These are phyloP conservation scores for Sus cebifrons DNA, from an alignment of 2,797 vertebrate genomes.

Conservation along the genomic window DNA sequence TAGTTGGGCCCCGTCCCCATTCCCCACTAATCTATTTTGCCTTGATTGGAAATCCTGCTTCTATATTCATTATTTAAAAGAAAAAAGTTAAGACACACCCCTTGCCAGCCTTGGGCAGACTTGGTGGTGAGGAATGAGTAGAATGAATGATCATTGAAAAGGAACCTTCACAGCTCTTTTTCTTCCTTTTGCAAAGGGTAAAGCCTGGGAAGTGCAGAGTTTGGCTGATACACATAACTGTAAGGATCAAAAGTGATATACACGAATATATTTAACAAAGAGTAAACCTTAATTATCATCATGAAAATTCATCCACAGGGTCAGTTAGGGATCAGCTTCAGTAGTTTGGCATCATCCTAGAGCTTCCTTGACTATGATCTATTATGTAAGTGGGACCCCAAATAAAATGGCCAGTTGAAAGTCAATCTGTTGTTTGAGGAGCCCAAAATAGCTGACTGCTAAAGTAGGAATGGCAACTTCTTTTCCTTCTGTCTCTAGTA, in stretches of 20 bases:
- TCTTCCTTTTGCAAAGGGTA: background rate
- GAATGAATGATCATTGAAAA: background rate
- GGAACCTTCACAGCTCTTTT: background rate
- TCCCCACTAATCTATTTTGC: background rate
- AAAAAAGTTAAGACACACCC: background rate
- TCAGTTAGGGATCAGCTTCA: background rate
- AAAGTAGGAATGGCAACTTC: background rate
- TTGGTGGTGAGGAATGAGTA: background rate
- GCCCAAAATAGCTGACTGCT: background rate
- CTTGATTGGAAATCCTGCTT: background rate
- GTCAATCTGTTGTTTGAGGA: background rate
- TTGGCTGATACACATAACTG: background rate
- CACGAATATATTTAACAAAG: background rate
- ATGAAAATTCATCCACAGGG: background rate
- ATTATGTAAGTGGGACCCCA: background rate
- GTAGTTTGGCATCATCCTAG: background rate
- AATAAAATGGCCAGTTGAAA: background rate
- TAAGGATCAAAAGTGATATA: background rate
- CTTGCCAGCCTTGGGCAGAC: background rate
- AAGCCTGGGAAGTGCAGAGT: background rate
- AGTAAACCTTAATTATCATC: background rate
- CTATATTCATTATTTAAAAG: background rate
- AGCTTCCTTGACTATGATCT: background rate
- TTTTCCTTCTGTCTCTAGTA: background rate
- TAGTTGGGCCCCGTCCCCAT: background rate